phyloP scores from a whole-genome alignment of 1,140 invertebrate genomes.

The Drosophila baimaii region DNA sequence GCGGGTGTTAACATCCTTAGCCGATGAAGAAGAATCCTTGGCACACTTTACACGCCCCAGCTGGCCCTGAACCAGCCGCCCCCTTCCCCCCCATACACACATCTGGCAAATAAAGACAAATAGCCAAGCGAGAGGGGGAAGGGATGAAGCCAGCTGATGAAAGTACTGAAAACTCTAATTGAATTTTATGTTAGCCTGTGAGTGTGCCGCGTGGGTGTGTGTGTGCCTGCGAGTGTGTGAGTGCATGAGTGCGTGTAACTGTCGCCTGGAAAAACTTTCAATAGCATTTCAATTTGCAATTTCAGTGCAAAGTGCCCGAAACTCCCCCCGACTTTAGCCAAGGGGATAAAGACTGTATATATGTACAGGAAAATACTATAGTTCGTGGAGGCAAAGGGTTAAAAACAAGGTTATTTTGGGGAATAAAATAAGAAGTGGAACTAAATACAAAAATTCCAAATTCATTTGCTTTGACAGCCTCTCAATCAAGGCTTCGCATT shows the following conservation, averaged over 20 bases:
- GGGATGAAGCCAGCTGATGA: slow-evolving; percentile 55
- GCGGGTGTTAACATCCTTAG: slow-evolving; percentile 27
- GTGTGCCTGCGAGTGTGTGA: slow-evolving; percentile 5
- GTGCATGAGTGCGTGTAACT: slow-evolving; percentile 16
- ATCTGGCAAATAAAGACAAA: slow-evolving; percentile 65
- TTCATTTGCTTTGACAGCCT: no score
- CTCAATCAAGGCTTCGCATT: background rate
- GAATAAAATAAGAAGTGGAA: no score
- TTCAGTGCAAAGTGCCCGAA: slow-evolving; percentile 23
- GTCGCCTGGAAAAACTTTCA: slow-evolving; percentile 60
- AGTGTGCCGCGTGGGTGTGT: slow-evolving; percentile 14
- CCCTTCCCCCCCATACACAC: background rate
- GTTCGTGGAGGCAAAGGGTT: background rate
- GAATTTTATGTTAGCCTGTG: slow-evolving; percentile 53
- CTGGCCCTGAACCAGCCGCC: slow-evolving; percentile 20
- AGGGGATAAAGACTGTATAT: background rate
- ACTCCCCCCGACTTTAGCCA: background rate
- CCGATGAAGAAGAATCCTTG: slow-evolving; percentile 23
- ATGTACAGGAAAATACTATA: no score
- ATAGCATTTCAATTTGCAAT: slow-evolving; percentile 67
- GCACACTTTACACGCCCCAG: slow-evolving; percentile 67
- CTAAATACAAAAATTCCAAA: no score
- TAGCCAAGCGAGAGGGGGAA: slow-evolving; percentile 27
- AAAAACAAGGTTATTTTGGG: no score
- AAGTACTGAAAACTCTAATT: slow-evolving; percentile 74